Evolutionary conservation across 92 coral and sea anemone species (phyloP), one percentile per base, ranked within the genome.

Genomic region (Epizoanthus scotinus): DNA sequence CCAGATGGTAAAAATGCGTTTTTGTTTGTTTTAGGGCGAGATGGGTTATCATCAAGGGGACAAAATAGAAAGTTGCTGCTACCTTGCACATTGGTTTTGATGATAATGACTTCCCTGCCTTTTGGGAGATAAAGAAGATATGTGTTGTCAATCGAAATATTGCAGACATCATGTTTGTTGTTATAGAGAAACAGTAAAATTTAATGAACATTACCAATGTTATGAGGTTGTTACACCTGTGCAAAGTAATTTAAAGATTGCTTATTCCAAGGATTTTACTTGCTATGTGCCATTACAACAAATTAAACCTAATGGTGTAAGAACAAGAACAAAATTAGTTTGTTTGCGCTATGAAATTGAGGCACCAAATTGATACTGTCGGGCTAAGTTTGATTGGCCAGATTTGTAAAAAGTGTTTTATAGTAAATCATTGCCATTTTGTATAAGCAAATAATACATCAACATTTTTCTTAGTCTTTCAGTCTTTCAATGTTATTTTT

Each of bases 201-300:
- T 89, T 47, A 78, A 73, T 75, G 90, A 73, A 22, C 93, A 90
- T 60, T 90, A 44, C 42, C 93, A 90, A 65, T 47, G 84, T 38
- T 83, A 86, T 84, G 87, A 75, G 64, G 47, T 65, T 26, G 24
- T 2, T 25, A 15, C 68, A 17, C 3, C 70, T 29, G 70, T 49
- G 28, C 19, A 65, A 18, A 65, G 36, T 65, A 29, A 27, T 18
- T 29, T 65, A 29, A 27, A 26, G 19, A 27, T 65, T 65, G 70
- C 47, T 27, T 65, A 65, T 29, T 22, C 70, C 24, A 65, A 21
- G 24, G 44, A 5, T 42, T 65, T 65, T 65, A 26, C 70, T 28
- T 65, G 42, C 36, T 65, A 65, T 49, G 28, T 65, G 47, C 70
- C 70, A 65, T 27, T 65, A 27, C 28, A 65, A 20, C 70, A 65